Evolutionary conservation across 1,140 invertebrate species (phyloP).

Genomic region (Ceratina calcarata): DNA sequence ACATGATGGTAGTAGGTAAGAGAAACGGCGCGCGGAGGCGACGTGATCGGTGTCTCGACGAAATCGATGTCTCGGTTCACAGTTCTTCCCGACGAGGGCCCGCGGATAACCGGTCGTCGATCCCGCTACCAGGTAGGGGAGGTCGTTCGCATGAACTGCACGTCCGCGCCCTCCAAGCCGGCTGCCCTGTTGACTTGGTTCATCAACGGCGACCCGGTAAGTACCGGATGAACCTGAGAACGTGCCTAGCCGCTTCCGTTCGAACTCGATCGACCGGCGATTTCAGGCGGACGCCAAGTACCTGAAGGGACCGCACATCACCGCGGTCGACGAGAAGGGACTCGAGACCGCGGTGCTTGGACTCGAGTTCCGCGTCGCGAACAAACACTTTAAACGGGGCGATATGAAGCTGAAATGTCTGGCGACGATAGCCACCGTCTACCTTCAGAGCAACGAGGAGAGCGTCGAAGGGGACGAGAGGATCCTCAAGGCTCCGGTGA

Average conservation of each 20-base stretch:
- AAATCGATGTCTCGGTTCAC: slow-evolving; percentile 28
- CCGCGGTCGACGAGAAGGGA: slow-evolving; percentile 76
- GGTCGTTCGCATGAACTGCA: slow-evolving; percentile 90
- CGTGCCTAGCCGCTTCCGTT: no score
- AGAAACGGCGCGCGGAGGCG: no score
- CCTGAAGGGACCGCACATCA: slow-evolving; percentile 77
- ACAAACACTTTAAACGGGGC: slow-evolving; percentile 89
- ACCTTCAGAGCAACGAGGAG: slow-evolving; percentile 91
- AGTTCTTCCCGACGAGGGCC: slow-evolving; percentile 92
- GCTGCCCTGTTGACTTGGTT: slow-evolving; percentile 92
- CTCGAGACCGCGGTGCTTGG: slow-evolving; percentile 87
- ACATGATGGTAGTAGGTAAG: slow-evolving; percentile 90
- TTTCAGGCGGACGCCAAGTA: slow-evolving; percentile 80
- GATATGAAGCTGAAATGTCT: slow-evolving; percentile 94
- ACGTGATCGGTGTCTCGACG: no score
- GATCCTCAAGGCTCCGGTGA: slow-evolving; percentile 83
- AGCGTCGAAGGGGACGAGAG: slow-evolving; percentile 87
- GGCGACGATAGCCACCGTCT: slow-evolving; percentile 91
- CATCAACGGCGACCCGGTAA: slow-evolving; percentile 91
- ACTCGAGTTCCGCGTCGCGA: slow-evolving; percentile 87
- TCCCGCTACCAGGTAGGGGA: slow-evolving; percentile 91
- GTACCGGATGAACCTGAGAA: slow-evolving; percentile 66
- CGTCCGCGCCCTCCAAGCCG: slow-evolving; percentile 90
- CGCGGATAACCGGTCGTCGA: slow-evolving; percentile 89
- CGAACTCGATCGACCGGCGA: slow-evolving; percentile 15